phyloP scores from a whole-genome alignment of 2,888 invertebrate genomes.

The Desoria tigrina region DNA sequence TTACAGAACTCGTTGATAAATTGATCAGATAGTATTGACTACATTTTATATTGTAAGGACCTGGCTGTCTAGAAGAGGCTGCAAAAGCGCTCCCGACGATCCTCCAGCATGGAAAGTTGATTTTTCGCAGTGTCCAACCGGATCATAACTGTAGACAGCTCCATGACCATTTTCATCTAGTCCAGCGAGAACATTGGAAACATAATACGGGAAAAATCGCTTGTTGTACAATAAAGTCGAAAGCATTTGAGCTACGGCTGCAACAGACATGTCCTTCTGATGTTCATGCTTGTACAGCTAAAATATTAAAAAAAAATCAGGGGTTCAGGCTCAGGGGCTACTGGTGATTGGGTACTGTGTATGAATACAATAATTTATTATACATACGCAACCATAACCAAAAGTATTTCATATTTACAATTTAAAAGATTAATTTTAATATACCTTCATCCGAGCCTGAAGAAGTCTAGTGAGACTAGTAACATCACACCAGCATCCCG shows the following conservation, averaged over 20 bases:
- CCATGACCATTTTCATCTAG: conserved; percentile 91
- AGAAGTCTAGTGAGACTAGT: conserved; percentile 83
- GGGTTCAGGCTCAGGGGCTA: no score
- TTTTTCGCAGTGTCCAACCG: conserved; percentile 91
- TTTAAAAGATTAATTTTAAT: no score
- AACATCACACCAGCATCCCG: conserved; percentile 98
- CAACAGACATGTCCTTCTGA: conserved; percentile 86
- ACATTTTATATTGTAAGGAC: no score
- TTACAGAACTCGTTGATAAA: conserved; percentile 68
- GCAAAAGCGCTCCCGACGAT: conserved; percentile 83
- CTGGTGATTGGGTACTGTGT: no score
- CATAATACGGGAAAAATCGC: conserved; percentile 97
- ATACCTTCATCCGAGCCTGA: conserved; percentile 78
- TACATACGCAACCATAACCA: not conserved
- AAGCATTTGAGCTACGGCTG: conserved; percentile 92
- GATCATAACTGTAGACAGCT: conserved; percentile 94
- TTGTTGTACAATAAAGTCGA: conserved; percentile 94
- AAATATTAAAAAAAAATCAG: conserved; percentile 47
- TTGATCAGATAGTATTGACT: not conserved
- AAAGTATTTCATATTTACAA: not conserved
- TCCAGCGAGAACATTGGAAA: conserved; percentile 91
- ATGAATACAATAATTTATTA: conserved; percentile 1
- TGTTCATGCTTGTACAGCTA: conserved; percentile 93
- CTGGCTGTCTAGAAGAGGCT: conserved; percentile 95
- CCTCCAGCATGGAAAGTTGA: conserved; percentile 85